A percentile compares a stretch with the other conserved stretches of the same genome.
phyloP scores from a whole-genome alignment of 1,140 invertebrate genomes.

The Anagrus nilaparvatae region DNA sequence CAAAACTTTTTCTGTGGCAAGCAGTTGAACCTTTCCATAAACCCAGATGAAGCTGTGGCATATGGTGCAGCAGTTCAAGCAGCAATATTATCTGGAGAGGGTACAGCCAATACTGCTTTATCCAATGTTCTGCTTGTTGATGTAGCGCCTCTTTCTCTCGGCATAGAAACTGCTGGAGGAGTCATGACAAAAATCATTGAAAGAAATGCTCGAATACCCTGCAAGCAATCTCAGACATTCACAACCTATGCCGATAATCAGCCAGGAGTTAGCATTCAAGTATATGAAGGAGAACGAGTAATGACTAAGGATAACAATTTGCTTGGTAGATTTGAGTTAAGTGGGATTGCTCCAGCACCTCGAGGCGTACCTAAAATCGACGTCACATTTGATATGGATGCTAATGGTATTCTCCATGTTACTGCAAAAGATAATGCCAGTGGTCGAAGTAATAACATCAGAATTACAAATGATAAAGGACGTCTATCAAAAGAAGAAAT shows the following conservation, averaged over 20 bases:
- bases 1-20: slow-evolving; percentile 61
- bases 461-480: slow-evolving; percentile 90
- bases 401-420: slow-evolving; percentile 72
- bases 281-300: slow-evolving; percentile 57
- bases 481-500: slow-evolving; percentile 84
- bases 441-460: slow-evolving; percentile 62
- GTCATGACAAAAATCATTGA: slow-evolving; percentile 48
- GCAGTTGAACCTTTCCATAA: slow-evolving; percentile 52
- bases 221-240: slow-evolving; percentile 44
- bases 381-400: slow-evolving; percentile 70
- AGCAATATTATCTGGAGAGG: slow-evolving; percentile 40
- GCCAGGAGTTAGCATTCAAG: slow-evolving; percentile 66
- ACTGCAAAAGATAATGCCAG: slow-evolving; percentile 69
- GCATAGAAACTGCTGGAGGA: slow-evolving; percentile 46
- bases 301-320: slow-evolving; percentile 65
- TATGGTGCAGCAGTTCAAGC: slow-evolving; percentile 60
- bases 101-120: slow-evolving; percentile 35
- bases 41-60: slow-evolving; percentile 61
- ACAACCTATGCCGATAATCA: slow-evolving; percentile 52
- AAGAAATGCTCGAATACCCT: slow-evolving; percentile 45
- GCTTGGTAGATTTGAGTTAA: slow-evolving; percentile 66
- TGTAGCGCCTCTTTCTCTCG: slow-evolving; percentile 44
- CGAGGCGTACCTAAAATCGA: slow-evolving; percentile 52
- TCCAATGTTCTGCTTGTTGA: slow-evolving; percentile 47
- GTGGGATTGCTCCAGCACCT: slow-evolving; percentile 61